Conservation (phyloP, 2,797 vertebrate species). For the Alcedo atthis region DNA sequence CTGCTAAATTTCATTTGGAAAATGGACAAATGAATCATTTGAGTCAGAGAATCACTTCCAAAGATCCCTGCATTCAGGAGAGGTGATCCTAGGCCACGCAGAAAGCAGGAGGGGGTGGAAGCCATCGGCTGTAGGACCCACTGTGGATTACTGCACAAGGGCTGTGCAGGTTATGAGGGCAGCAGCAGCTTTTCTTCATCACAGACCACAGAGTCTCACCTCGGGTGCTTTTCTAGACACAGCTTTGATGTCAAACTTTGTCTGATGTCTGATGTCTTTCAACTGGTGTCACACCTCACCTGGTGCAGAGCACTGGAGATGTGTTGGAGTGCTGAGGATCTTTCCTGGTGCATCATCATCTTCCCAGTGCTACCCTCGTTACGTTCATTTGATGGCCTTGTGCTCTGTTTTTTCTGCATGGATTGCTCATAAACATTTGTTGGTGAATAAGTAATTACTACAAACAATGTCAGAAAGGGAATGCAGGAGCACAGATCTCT, state of each 20-base stretch:
- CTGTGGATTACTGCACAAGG: not conserved
- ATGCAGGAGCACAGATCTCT: not conserved
- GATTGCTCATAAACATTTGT: not conserved
- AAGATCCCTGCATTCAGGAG: not conserved
- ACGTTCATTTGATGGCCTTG: not conserved
- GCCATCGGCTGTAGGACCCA: not conserved
- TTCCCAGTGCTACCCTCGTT: not conserved
- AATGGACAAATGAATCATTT: not conserved
- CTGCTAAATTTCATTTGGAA: not conserved
- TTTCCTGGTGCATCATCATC: not conserved
- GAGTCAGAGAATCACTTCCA: not conserved
- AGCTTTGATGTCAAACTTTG: not conserved
- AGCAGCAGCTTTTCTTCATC: not conserved
- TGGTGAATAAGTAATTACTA: not conserved
- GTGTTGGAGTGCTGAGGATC: not conserved
- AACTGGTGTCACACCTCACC: not conserved
- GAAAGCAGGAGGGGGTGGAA: not conserved
- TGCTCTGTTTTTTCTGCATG: not conserved
- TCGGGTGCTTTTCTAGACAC: not conserved
- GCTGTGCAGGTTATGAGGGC: not conserved
- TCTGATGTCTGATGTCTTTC: too few species aligned
- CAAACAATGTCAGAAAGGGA: not conserved
- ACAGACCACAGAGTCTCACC: not conserved
- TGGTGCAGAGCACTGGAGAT: not conserved
- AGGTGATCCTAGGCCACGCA: not conserved